A percentile compares a stretch with the other conserved stretches of the same genome.
Evolutionary conservation across 2,113 vertebrate genomes (phyloP).

Genomic region (Gambusia holbrooki): DNA sequence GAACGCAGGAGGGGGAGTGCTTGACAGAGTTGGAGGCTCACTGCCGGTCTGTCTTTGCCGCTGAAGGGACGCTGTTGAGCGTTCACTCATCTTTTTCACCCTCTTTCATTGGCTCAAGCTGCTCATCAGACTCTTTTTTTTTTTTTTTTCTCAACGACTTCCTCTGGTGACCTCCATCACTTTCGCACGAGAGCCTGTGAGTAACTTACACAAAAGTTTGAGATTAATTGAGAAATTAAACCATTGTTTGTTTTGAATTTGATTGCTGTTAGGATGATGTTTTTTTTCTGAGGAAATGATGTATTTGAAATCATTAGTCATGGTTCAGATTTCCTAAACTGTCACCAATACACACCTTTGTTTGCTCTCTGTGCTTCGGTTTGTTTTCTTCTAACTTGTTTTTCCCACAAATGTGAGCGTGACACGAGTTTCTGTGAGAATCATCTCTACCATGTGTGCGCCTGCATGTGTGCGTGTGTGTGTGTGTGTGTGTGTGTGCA

Average conservation of each 20-base stretch:
- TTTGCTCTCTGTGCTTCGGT: constrained; percentile 45
- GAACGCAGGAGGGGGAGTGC: constrained; percentile 74
- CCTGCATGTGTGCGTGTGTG: constrained; percentile 15
- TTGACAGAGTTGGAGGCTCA: constrained; percentile 63
- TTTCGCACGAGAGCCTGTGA: constrained; percentile 65
- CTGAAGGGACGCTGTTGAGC: constrained; percentile 74
- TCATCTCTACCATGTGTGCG: constrained; percentile 51
- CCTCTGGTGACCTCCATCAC: constrained; percentile 49
- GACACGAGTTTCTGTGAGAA: constrained; percentile 60
- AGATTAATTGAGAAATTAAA: constrained; percentile 21
- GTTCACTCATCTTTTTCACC: constrained; percentile 64
- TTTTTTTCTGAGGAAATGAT: constrained; percentile 39
- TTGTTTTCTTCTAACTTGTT: constrained; percentile 42
- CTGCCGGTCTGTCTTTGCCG: constrained; percentile 73
- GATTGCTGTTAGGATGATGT: background rate
- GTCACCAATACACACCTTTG: constrained; percentile 35
- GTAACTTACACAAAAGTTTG: constrained; percentile 48
- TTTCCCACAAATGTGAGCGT: constrained; percentile 30
- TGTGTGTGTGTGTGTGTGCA: constrained; percentile 51
- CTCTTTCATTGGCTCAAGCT: constrained; percentile 49
- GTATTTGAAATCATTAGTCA: constrained; percentile 45
- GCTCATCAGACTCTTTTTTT: constrained; percentile 42
- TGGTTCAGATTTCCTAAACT: constrained; percentile 44
- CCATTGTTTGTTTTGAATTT: constrained; percentile 31
- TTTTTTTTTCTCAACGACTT: constrained; percentile 15